Evolutionary conservation across 2,113 vertebrate species (phyloP), one percentile per base, ranked within the genome.

Genomic region (Ophiodon elongatus): DNA sequence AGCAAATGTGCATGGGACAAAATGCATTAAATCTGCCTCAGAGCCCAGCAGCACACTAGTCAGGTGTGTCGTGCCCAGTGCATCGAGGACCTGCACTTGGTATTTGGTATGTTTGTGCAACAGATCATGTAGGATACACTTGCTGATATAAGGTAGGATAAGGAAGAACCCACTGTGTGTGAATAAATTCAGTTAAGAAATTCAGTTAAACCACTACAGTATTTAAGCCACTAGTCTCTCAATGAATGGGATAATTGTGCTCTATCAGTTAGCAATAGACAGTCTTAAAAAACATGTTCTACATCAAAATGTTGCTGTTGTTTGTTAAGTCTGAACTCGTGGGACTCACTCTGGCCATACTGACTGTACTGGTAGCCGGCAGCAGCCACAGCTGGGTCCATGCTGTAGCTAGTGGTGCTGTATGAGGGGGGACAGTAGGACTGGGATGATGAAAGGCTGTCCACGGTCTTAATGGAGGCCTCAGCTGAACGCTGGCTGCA

Each of bases 371-470:
- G 98, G 95, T 99, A 99, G 63, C 97, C 95, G 2, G 97, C 98
- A 23, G 94, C 85, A 87, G 89, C 90, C 83, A 98, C 96, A 0
- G 97, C 96, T 0, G 98, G 97, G 85, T 99, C 98, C 96, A 99
- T 95, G 35, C 96, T 97, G 96, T 99, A 99, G 92, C 97, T 96
- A 27, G 96, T 96, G 88, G 96, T 96, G 95, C 97, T 98, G 96
- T 99, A 99, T 71, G 98, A 98, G n/a, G 98, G 97, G 0, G 96
- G 97, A 81, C 98, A 99, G 96, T 99, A 99, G 84, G 98, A 97
- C 95, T 99, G 98, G 2, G 97, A 97, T 23, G 96, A 97, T 3
- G 98, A 93, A 27, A 98, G 96, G 92, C 97, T 97, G 92, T 99
- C 97, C 90, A 96, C 97, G 0, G 96, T 96, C 89, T 99, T 99